Percentiles rank a stretch among this genome's conserved stretches.
Evolutionary conservation across 1,140 invertebrate genomes (phyloP).

Genomic region (Scaptodrosophila lebanonensis): DNA sequence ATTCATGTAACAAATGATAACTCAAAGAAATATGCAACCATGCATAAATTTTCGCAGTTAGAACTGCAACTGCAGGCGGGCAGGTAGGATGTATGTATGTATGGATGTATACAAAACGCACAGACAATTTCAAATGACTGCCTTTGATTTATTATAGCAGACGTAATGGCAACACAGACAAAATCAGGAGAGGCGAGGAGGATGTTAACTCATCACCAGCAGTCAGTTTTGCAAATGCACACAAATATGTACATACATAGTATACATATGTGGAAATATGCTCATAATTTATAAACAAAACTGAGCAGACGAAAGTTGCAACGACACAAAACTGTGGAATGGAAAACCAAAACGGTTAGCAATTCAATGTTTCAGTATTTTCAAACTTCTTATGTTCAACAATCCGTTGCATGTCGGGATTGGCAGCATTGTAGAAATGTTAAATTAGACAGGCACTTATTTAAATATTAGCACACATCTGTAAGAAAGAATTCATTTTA

Average conservation of each 20-base stretch:
- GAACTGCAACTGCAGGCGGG: slow-evolving; percentile 37
- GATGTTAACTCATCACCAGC: no score
- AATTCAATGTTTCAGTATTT: no score
- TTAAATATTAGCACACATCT: no score
- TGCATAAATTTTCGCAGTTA: slow-evolving; percentile 60
- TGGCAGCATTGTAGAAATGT: no score
- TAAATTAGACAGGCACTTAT: no score
- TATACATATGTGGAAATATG: no score
- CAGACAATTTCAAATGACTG: slow-evolving; percentile 56
- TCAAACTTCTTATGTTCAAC: no score
- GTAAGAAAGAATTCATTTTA: no score
- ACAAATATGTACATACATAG: no score
- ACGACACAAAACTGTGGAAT: neutral
- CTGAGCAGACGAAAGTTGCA: neutral
- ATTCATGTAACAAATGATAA: slow-evolving; percentile 74
- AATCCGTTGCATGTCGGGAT: no score
- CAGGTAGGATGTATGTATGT: no score
- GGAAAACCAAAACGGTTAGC: neutral
- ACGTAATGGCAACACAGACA: neutral
- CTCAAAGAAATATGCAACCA: slow-evolving; percentile 73
- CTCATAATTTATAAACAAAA: slow-evolving; percentile 65
- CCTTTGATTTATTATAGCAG: slow-evolving; percentile 63
- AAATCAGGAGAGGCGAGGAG: neutral
- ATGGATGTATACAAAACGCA: slow-evolving; percentile 6
- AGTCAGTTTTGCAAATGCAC: no score